Evolutionary conservation across 2,113 vertebrate species (phyloP).

Genomic region (Thryonomys swinderianus): DNA sequence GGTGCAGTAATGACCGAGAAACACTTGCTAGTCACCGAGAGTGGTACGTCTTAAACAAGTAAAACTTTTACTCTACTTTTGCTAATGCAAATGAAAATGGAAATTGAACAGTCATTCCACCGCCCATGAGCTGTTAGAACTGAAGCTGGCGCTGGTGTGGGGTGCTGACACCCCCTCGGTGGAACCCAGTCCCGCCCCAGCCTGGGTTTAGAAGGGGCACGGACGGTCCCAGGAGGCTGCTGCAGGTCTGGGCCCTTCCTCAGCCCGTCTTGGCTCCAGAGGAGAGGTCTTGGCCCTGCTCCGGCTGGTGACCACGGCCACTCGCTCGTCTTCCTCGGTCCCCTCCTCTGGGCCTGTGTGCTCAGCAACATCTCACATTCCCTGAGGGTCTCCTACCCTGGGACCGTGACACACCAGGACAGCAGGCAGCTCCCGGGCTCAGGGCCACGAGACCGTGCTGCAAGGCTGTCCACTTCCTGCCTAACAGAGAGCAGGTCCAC

Average conservation of each 20-base stretch:
- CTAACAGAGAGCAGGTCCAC: not conserved
- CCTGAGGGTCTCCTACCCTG: not conserved
- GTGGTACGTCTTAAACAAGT: not conserved
- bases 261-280: no score
- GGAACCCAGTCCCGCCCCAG: not conserved
- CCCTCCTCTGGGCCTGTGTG: not conserved
- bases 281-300: not conserved
- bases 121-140: constrained; percentile 13
- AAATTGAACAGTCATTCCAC: constrained; percentile 27
- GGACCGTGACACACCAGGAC: not conserved
- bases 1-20: not conserved
- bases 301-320: not conserved
- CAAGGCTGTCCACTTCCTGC: not conserved
- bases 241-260: not conserved
- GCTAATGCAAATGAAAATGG: constrained; percentile 58
- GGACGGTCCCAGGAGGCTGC: not conserved
- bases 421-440: not conserved
- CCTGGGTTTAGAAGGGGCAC: not conserved
- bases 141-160: no score
- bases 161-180: not conserved
- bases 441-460: not conserved
- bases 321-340: not conserved
- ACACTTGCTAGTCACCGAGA: not conserved
- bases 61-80: constrained; percentile 13
- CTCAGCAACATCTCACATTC: not conserved